These are phyloP conservation scores for Hycleus cichorii DNA, from an alignment of 1,140 invertebrate species.

Conservation along the genomic window DNA sequence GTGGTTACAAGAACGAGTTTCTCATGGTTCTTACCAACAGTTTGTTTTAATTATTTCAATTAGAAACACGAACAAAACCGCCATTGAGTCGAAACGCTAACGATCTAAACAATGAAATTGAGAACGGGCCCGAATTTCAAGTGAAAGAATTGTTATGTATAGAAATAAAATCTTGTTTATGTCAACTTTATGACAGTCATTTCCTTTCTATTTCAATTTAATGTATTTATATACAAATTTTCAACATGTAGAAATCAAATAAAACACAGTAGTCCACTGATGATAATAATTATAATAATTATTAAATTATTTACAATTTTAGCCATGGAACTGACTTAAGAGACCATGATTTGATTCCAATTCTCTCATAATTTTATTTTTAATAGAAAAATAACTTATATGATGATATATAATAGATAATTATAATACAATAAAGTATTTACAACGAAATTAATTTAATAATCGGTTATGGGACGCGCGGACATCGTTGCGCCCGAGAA, in stretches of 20 bases:
- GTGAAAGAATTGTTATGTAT: no score
- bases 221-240: no score
- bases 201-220: no score
- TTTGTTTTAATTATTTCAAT: no score
- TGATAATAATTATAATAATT: slow-evolving; percentile 35
- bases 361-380: slow-evolving; percentile 12
- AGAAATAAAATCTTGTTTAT: no score
- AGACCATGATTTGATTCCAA: slow-evolving; percentile 22
- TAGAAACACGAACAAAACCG: no score
- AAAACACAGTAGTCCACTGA: slow-evolving; percentile 32
- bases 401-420: slow-evolving; percentile 38
- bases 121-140: no score
- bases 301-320: slow-evolving; percentile 34
- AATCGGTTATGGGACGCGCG: slow-evolving; percentile 13
- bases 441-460: slow-evolving; percentile 37
- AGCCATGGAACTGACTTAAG: slow-evolving; percentile 34
- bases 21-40: no score
- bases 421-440: slow-evolving; percentile 40
- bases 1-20: no score
- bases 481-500: slow-evolving; percentile 5
- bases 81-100: no score
- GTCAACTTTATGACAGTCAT: no score
- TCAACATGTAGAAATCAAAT: neutral
- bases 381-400: slow-evolving; percentile 43
- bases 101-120: no score